These are phyloP conservation scores for Parascotia fuliginaria DNA, from an alignment of 2,888 invertebrate species.

Conservation along the genomic window DNA sequence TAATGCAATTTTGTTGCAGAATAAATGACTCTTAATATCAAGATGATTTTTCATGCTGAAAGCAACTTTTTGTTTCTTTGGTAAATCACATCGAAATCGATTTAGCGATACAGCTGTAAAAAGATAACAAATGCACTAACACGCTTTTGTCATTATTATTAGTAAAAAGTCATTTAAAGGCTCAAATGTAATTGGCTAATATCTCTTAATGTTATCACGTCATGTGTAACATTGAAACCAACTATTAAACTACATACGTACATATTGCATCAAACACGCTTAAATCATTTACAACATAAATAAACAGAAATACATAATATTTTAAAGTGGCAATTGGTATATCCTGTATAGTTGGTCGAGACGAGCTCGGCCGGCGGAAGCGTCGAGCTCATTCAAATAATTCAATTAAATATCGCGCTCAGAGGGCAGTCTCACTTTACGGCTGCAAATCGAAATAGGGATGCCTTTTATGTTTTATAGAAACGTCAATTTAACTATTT, in stretches of 20 bases:
- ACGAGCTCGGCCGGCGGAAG: conserved; percentile 68
- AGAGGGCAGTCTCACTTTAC: conserved; percentile 74
- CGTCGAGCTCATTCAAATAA: conserved; percentile 82
- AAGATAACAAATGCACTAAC: too few species aligned
- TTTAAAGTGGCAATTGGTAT: conserved; percentile 77
- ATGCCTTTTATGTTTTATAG: conserved; percentile 40
- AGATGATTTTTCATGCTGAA: too few species aligned
- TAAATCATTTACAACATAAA: conserved; percentile 32
- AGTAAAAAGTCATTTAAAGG: too few species aligned
- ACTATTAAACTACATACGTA: neutral
- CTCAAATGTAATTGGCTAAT: too few species aligned
- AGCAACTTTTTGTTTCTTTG: too few species aligned
- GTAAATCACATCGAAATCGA: too few species aligned
- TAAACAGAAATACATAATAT: conserved; percentile 66
- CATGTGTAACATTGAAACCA: too few species aligned
- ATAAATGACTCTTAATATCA: too few species aligned
- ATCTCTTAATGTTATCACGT: too few species aligned
- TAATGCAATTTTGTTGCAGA: too few species aligned
- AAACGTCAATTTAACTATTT: neutral
- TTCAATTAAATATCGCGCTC: conserved; percentile 80
- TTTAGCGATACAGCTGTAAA: too few species aligned
- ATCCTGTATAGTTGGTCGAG: conserved; percentile 70
- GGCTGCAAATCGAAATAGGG: conserved; percentile 67
- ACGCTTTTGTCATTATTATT: too few species aligned
- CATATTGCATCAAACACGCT: neutral